phyloP scores from a whole-genome alignment of 1,140 invertebrate species.

The Drosophila ironensis region DNA sequence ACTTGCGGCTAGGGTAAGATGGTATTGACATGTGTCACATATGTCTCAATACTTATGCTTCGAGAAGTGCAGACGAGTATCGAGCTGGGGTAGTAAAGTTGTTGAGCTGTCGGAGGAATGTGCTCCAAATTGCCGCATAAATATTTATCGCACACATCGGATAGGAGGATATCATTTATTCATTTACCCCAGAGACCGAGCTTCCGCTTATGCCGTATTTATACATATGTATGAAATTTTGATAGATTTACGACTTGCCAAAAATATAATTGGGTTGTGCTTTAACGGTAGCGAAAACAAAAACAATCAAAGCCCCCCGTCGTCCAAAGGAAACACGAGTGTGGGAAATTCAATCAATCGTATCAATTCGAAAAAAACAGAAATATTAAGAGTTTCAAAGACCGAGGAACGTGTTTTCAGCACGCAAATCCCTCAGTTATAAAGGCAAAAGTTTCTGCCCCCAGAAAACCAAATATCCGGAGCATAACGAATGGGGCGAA shows the following conservation, averaged over 20 bases:
- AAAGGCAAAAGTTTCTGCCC: conserved; percentile 16
- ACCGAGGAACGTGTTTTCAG: conserved; percentile 45
- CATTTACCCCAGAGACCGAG: conserved; percentile 38
- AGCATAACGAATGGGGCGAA: too few relatives aligned
- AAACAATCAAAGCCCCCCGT: neutral
- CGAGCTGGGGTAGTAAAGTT: conserved; percentile 7
- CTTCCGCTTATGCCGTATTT: conserved; percentile 36
- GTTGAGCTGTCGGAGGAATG: conserved; percentile 32
- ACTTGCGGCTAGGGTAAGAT: conserved; percentile 9
- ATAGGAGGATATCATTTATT: conserved; percentile 32
- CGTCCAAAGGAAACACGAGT: conserved; percentile 21
- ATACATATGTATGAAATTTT: conserved; percentile 36
- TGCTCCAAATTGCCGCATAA: conserved; percentile 60
- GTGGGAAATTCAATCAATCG: conserved; percentile 43
- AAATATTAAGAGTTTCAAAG: conserved; percentile 22
- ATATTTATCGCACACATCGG: conserved; percentile 50
- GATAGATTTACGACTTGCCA: conserved; percentile 40
- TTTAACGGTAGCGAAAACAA: conserved; percentile 1
- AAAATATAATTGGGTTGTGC: conserved; percentile 25
- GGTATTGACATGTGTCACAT: conserved; percentile 56
- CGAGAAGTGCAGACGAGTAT: neutral
- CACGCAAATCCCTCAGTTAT: conserved; percentile 17
- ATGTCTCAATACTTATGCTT: conserved; percentile 22
- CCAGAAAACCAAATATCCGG: conserved; percentile 1
- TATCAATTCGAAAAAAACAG: conserved; percentile 29